Percentiles rank a stretch among this genome's conserved stretches.
Evolutionary conservation across 2,113 vertebrate genomes (phyloP).

Genomic region (Pollimyrus isidori): DNA sequence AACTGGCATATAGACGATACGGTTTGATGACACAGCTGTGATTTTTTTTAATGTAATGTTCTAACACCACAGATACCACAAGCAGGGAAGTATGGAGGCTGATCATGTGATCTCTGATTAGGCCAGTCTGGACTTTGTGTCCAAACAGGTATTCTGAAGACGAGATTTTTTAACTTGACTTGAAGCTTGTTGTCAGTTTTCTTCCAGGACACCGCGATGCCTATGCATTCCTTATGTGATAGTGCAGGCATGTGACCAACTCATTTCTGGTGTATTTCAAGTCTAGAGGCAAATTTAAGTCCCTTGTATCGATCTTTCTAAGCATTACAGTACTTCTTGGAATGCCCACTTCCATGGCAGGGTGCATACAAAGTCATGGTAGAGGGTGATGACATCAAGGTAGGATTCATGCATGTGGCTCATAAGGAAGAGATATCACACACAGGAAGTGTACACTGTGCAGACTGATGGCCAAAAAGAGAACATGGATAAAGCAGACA

Average conservation of each 20-base stretch:
- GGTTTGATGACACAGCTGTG: not conserved
- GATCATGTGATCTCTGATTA: constrained; percentile 35
- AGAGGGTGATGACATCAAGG: not conserved
- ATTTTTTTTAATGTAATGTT: not conserved
- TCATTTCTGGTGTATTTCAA: not conserved
- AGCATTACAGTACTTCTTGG: not conserved
- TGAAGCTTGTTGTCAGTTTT: not conserved
- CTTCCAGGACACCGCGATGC: not conserved
- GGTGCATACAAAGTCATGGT: not conserved
- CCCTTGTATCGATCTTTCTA: not conserved
- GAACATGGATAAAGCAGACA: not conserved
- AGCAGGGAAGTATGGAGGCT: not conserved
- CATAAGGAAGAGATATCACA: not conserved
- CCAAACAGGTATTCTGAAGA: not conserved
- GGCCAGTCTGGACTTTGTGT: not conserved
- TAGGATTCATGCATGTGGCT: not conserved
- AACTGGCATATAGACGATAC: not conserved
- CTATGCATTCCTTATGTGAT: not conserved
- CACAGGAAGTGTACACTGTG: not conserved
- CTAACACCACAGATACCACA: not conserved
- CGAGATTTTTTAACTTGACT: not conserved
- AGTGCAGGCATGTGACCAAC: not conserved
- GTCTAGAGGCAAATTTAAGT: not conserved
- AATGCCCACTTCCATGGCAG: not conserved
- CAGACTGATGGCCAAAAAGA: not conserved